Conservation (phyloP, 2,113 vertebrate species). For the Percina caprodes region DNA sequence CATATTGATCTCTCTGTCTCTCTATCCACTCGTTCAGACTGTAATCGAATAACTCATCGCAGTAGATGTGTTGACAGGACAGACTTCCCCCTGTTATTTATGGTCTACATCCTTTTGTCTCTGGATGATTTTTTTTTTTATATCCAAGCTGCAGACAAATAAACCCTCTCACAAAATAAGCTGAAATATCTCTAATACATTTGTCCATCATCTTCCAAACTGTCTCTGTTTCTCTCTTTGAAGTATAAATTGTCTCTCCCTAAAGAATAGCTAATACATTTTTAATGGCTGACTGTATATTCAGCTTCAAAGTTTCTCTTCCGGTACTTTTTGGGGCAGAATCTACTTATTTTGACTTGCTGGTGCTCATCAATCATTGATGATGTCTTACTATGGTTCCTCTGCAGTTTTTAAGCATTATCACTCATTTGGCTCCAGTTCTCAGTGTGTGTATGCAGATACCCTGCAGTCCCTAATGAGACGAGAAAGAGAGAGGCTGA, state of each 20-base stretch:
- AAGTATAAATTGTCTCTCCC: conserved; percentile 36
- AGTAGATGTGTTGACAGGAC: background rate
- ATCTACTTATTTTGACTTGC: conserved; percentile 52
- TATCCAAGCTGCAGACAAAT: conserved; percentile 2
- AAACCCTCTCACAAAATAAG: background rate
- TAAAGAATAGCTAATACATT: conserved; percentile 54
- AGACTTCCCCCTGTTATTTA: conserved; percentile 5
- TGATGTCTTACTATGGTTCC: conserved; percentile 40
- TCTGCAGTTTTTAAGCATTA: conserved; percentile 1
- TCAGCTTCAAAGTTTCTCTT: conserved; percentile 44
- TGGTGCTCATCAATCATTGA: conserved; percentile 74
- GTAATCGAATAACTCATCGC: conserved; percentile 4
- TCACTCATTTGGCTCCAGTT: conserved; percentile 26
- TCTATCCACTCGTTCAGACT: background rate
- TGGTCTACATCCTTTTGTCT: conserved; percentile 1
- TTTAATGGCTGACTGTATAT: conserved; percentile 63
- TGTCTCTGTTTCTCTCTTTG: conserved; percentile 40
- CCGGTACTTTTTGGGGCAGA: conserved; percentile 4
- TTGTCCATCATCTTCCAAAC: conserved; percentile 50
- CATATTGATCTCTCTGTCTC: conserved; percentile 30
- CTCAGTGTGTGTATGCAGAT: conserved; percentile 32
- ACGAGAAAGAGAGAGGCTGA: background rate
- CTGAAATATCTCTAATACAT: conserved; percentile 29
- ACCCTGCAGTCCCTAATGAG: conserved; percentile 36
- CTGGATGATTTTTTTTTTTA: conserved; percentile 28